Evolutionary conservation across 2,113 vertebrate species (phyloP).

Genomic region (Gavialis gangeticus): DNA sequence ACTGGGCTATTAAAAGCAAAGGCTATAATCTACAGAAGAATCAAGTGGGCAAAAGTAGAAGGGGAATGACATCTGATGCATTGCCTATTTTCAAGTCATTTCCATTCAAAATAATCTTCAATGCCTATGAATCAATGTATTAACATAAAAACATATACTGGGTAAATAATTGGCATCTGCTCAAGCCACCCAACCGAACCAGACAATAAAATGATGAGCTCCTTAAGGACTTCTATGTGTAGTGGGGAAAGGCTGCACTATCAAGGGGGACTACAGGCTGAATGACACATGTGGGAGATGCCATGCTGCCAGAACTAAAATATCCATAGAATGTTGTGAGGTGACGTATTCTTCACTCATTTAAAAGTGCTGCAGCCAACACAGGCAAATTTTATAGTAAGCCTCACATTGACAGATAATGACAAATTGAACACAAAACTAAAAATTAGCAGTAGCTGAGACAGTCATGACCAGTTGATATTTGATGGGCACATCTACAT

Average conservation of each 20-base stretch:
- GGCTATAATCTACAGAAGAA: not conserved
- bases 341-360: not conserved
- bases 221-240: not conserved
- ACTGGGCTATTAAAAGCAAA: not conserved
- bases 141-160: not conserved
- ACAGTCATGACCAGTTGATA: no score
- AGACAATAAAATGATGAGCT: not conserved
- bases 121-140: not conserved
- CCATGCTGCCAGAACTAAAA: not conserved
- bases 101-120: not conserved
- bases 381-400: not conserved
- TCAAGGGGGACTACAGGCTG: not conserved
- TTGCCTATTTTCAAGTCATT: not conserved
- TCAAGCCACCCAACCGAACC: not conserved
- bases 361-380: not conserved
- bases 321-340: not conserved
- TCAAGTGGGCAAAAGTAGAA: not conserved
- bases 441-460: not conserved
- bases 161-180: not conserved
- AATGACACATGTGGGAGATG: not conserved
- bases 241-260: not conserved
- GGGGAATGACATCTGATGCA: not conserved
- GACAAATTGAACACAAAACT: not conserved
- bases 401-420: not conserved
- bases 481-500: no score